Evolutionary conservation across 2,797 vertebrate species (phyloP), one percentile per base, ranked within the genome.

Genomic region (Eleutherodactylus coqui): DNA sequence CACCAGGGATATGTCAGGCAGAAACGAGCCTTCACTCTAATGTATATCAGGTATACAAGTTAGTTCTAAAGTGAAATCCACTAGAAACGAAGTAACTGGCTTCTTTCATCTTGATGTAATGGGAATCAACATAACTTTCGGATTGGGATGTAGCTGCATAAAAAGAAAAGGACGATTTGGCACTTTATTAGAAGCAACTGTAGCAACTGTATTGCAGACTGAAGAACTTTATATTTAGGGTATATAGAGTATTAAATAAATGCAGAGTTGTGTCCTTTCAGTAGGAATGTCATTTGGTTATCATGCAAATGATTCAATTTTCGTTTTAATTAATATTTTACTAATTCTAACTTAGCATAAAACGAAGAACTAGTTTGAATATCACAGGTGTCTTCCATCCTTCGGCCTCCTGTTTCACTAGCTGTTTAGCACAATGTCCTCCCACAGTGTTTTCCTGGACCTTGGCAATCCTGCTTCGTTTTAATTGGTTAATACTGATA

Each of bases 401-500:
- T 21, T 53, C 49, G 19, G 80, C 80, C 49, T 82, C 80, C 80
- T 82, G 67, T 58, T 73, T 72, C 34, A 55, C 24, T 82, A 53
- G 67, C 67, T 82, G 67, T 55, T 81, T 73, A 73, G 24, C 17
- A 58, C 67, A 73, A 10, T 82, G 49, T 82, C 49, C 49, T 82
- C 80, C 80, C 49, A 82, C 79, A 82, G 41, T 73, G 64, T 58
- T 78, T 43, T 78, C 53, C 67, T 82, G 80, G 80, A 82, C 64
- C 45, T 73, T 82, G 67, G 67, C 67, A 82, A 72, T 82, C n/a
- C n/a, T 41, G n/a, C 36, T 19, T 55, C 41, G n/a, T 38, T 82
- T 73, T 82, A 82, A 82, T 82, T 82, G 49, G 47, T 58, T 58
- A 72, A 38, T 27, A 43, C 43, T 11, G 21, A 17, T 16, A 43